Conservation (phyloP, 2,888 invertebrate genomes). For the Drosophila nigritarsus region DNA sequence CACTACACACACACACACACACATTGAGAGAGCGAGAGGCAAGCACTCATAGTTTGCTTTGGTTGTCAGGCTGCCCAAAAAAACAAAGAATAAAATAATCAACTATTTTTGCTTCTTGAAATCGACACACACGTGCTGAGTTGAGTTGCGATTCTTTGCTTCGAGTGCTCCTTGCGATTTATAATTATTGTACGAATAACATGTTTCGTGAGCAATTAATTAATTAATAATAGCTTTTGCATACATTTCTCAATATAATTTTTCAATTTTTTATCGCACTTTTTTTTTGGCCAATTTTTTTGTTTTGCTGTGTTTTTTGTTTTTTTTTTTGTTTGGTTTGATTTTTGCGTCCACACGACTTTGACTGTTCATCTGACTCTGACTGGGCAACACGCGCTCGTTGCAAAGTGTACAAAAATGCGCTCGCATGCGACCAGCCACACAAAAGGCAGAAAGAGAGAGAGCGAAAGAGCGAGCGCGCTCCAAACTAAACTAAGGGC, state of each 20-base stretch:
- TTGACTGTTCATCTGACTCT: slow-evolving; percentile 64
- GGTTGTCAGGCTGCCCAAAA: slow-evolving; percentile 54
- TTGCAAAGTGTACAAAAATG: slow-evolving; percentile 63
- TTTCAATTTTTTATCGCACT: slow-evolving; percentile 15
- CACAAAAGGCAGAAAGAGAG: slow-evolving; percentile 19
- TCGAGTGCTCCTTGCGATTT: not conserved
- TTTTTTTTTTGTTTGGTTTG: slow-evolving; percentile 40
- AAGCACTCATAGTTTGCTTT: slow-evolving; percentile 21
- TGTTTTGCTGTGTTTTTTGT: not conserved
- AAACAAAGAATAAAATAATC: not conserved
- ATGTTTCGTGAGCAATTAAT: slow-evolving; percentile 36
- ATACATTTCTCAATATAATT: slow-evolving; percentile 2
- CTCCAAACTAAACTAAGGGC: slow-evolving; percentile 54
- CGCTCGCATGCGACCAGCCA: slow-evolving; percentile 48
- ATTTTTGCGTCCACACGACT: slow-evolving; percentile 56
- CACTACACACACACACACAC: slow-evolving; percentile 53
- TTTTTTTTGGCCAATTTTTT: slow-evolving; percentile 29
- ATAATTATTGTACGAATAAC: slow-evolving; percentile 15
- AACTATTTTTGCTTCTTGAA: slow-evolving; percentile 34
- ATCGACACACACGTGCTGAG: slow-evolving; percentile 62
- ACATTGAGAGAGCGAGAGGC: slow-evolving; percentile 13
- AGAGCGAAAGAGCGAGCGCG: slow-evolving; percentile 32
- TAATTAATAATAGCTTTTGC: slow-evolving; percentile 40
- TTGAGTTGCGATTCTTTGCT: slow-evolving; percentile 17
- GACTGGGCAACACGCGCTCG: slow-evolving; percentile 64